Evolutionary conservation across 2,888 invertebrate genomes (phyloP).

Genomic region (Sicus ferrugineus): DNA sequence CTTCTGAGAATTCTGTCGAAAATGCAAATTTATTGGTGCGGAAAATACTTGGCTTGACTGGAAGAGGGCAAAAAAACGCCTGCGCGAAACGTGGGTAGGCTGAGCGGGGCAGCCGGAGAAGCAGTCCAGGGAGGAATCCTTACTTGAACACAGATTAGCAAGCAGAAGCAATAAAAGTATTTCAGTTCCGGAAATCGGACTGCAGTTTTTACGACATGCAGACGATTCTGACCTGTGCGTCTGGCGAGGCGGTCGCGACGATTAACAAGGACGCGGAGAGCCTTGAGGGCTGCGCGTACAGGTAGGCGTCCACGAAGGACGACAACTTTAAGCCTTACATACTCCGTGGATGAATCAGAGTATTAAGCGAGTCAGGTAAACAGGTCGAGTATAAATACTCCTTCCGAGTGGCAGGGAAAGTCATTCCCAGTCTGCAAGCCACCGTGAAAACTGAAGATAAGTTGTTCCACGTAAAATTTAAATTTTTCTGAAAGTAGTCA

Average conservation of each 20-base stretch:
- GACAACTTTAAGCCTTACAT: background rate
- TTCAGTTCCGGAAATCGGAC: background rate
- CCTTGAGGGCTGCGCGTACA: too few species aligned
- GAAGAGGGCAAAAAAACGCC: too few species aligned
- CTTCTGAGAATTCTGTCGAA: too few species aligned
- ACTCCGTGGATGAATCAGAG: background rate
- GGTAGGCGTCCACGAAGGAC: background rate
- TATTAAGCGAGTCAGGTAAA: slow-evolving; percentile 26
- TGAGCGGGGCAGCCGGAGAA: too few species aligned
- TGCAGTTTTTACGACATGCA: background rate
- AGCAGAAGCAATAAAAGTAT: slow-evolving; percentile 6
- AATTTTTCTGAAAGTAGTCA: slow-evolving; percentile 6
- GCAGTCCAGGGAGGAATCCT: too few species aligned
- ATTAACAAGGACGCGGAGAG: background rate
- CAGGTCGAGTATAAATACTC: slow-evolving; percentile 1
- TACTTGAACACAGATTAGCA: background rate
- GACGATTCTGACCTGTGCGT: slow-evolving; percentile 1
- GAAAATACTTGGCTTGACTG: too few species aligned
- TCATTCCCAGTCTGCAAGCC: background rate
- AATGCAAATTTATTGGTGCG: too few species aligned
- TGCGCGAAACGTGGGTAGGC: too few species aligned
- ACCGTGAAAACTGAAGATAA: background rate
- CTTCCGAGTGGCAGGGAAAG: background rate
- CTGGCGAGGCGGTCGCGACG: background rate
- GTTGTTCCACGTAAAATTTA: background rate